Conservation (phyloP, 1,140 invertebrate genomes). For the Drusus annulatus region DNA sequence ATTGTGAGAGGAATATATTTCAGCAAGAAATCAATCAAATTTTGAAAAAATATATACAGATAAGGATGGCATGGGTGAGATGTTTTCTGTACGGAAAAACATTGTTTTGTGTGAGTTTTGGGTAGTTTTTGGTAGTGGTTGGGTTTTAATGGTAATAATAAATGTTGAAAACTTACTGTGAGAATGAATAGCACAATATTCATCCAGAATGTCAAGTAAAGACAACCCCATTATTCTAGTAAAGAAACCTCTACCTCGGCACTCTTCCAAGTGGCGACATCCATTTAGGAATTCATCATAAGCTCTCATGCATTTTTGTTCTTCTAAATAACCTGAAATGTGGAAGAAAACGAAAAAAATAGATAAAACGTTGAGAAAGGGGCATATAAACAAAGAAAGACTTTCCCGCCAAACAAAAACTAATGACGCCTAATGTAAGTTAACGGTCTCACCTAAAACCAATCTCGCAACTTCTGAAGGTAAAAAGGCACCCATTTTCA, state of each 20-base stretch:
- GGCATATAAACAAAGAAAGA: constrained; percentile 28
- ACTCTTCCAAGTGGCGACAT: constrained; percentile 51
- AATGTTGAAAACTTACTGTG: constrained; percentile 37
- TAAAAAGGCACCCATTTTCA: constrained; percentile 47
- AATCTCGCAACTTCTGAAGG: constrained; percentile 45
- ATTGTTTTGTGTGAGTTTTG: too few relatives aligned
- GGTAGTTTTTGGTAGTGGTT: too few relatives aligned
- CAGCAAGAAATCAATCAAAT: too few relatives aligned
- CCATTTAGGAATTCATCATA: constrained; percentile 52
- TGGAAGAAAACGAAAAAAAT: constrained; percentile 13
- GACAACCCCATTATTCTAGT: constrained; percentile 51
- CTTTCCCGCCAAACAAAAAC: constrained; percentile 49
- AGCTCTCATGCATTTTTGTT: constrained; percentile 45
- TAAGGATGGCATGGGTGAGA: too few relatives aligned
- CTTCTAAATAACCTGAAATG: constrained; percentile 54
- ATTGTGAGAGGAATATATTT: too few relatives aligned
- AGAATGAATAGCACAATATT: constrained; percentile 49
- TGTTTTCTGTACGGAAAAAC: too few relatives aligned
- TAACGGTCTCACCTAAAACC: constrained; percentile 46
- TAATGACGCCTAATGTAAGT: constrained; percentile 41
- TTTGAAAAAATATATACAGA: too few relatives aligned
- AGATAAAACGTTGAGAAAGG: constrained; percentile 9
- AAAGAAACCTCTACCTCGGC: constrained; percentile 51
- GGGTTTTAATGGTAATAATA: background rate
- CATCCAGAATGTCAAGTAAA: constrained; percentile 50